These are phyloP conservation scores for Keiferia lycopersicella DNA, from an alignment of 2,888 invertebrate species.

Conservation along the genomic window DNA sequence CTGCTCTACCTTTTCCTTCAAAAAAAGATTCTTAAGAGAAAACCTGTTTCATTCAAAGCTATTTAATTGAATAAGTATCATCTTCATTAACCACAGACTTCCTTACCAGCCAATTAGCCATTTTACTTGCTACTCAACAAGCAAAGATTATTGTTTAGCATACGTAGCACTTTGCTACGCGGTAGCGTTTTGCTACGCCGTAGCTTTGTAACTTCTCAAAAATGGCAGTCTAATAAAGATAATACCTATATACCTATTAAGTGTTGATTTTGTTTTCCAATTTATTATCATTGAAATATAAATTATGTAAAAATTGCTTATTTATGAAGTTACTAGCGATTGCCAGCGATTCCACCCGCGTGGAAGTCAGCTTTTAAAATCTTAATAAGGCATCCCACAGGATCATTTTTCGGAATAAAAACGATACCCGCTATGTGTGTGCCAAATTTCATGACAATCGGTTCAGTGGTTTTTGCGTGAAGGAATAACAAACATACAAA, in stretches of 20 bases:
- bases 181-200: conserved; percentile 10
- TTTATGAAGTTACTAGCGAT: too few relatives aligned
- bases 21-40: not conserved
- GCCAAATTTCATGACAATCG: too few relatives aligned
- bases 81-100: not conserved
- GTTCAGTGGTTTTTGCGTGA: too few relatives aligned
- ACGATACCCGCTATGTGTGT: too few relatives aligned
- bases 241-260: too few relatives aligned
- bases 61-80: not conserved
- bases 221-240: not conserved
- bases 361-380: too few relatives aligned
- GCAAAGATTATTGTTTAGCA: not conserved
- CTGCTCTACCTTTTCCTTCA: not conserved
- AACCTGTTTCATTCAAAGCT: not conserved
- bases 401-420: too few relatives aligned
- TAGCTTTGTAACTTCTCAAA: not conserved
- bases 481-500: too few relatives aligned
- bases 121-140: not conserved
- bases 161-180: conserved; percentile 23
- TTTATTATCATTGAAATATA: too few relatives aligned
- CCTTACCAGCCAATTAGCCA: not conserved
- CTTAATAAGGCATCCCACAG: too few relatives aligned
- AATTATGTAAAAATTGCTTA: too few relatives aligned
- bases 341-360: too few relatives aligned
- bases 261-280: conserved; percentile 1